phyloP scores from a whole-genome alignment of 2,888 invertebrate genomes.

The Drosophila silvestris region DNA sequence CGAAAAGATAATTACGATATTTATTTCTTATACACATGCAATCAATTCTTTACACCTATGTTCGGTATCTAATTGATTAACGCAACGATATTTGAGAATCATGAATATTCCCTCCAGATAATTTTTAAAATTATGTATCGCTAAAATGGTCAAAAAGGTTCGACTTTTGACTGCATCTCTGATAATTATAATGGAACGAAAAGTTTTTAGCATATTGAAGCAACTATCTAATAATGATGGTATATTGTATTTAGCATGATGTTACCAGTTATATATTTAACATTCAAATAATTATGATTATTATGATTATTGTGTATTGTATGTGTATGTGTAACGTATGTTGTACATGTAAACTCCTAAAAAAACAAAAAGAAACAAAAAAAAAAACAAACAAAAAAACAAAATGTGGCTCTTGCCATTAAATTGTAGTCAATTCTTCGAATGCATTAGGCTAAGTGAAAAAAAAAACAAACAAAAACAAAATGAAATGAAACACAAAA shows the following conservation, averaged over 20 bases:
- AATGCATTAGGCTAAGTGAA: constrained; percentile 70
- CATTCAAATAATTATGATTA: constrained; percentile 75
- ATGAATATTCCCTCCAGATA: constrained; percentile 84
- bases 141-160: constrained; percentile 57
- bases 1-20: constrained; percentile 18
- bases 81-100: constrained; percentile 74
- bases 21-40: constrained; percentile 51
- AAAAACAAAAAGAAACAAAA: constrained; percentile 26
- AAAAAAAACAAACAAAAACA: constrained; percentile 8
- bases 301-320: constrained; percentile 78
- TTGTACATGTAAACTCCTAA: constrained; percentile 64
- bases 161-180: constrained; percentile 62
- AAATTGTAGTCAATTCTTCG: constrained; percentile 78
- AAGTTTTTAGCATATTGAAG: constrained; percentile 54
- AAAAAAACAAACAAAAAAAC: background rate
- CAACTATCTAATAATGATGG: constrained; percentile 49
- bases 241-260: constrained; percentile 72
- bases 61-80: constrained; percentile 58
- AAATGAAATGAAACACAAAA: background rate
- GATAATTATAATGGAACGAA: constrained; percentile 62
- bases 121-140: constrained; percentile 83
- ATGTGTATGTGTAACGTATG: constrained; percentile 78
- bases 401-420: constrained; percentile 74
- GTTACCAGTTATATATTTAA: constrained; percentile 72
- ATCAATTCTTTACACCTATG: constrained; percentile 57